Percentiles rank a stretch among this genome's conserved stretches.
Conservation (phyloP, 2,113 vertebrate species). For the Zosterops lateralis region DNA sequence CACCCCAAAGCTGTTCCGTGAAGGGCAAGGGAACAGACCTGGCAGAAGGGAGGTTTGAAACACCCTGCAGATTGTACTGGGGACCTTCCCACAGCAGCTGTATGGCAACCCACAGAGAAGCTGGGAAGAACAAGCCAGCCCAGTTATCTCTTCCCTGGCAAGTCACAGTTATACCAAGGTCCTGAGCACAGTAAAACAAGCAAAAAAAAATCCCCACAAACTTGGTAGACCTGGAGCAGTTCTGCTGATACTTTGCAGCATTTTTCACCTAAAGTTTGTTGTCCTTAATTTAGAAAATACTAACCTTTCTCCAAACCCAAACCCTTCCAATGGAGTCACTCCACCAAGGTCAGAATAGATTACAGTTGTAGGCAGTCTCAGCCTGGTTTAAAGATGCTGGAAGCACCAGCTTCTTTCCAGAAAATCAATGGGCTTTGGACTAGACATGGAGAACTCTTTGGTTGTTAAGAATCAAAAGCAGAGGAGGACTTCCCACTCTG, state of each 20-base stretch:
- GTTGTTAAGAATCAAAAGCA: not conserved
- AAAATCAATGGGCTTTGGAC: not conserved
- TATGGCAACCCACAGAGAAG: not conserved
- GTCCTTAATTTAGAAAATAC: not conserved
- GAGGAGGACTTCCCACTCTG: not conserved
- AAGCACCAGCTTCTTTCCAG: not conserved
- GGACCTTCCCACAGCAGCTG: constrained; percentile 22
- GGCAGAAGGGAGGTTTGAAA: not conserved
- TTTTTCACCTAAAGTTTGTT: not conserved
- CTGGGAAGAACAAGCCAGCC: not conserved
- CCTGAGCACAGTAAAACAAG: not conserved
- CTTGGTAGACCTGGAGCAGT: not conserved
- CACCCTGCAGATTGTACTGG: not conserved
- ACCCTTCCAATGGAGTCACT: not conserved
- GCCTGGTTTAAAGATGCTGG: not conserved
- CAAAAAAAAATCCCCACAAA: rapidly evolving
- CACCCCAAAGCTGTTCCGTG: rapidly evolving
- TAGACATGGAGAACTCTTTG: not conserved
- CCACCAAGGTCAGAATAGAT: not conserved
- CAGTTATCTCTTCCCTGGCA: not conserved
- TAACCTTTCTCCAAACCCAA: not conserved
- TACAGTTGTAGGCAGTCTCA: not conserved
- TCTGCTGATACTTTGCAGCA: not conserved
- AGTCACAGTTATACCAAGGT: not conserved
- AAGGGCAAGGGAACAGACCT: not conserved